phyloP scores from a whole-genome alignment of 1,140 invertebrate genomes.

The Protaetia brevitarsis region DNA sequence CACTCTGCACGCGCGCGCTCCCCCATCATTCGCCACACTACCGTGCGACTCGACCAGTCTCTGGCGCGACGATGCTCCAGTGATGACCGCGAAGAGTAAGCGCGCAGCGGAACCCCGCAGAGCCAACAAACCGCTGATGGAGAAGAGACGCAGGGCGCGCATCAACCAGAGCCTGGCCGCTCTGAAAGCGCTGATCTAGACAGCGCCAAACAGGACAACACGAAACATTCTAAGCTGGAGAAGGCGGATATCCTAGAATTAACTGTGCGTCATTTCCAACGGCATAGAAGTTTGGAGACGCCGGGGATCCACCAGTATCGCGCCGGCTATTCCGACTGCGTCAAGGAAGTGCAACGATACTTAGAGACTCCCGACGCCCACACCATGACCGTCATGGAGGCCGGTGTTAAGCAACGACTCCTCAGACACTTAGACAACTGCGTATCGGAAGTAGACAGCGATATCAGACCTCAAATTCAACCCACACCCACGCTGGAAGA shows the following conservation, averaged over 20 bases:
- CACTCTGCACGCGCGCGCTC: constrained; percentile 20
- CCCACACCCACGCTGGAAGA: constrained; percentile 26
- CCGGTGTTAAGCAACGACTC: constrained; percentile 64
- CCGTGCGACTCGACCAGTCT: no score
- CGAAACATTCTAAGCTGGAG: constrained; percentile 77
- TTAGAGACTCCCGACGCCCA: constrained; percentile 65
- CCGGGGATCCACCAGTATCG: constrained; percentile 58
- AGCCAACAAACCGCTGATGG: constrained; percentile 89
- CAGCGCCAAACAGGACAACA: constrained; percentile 63
- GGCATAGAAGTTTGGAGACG: constrained; percentile 64
- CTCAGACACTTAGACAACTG: constrained; percentile 69
- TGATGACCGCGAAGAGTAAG: constrained; percentile 47
- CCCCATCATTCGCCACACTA: no score
- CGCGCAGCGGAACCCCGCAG: constrained; percentile 48
- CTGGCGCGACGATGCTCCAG: constrained; percentile 33
- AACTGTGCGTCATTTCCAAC: constrained; percentile 82
- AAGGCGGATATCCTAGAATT: constrained; percentile 93
- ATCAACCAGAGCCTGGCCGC: constrained; percentile 87
- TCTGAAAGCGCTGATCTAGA: constrained; percentile 80
- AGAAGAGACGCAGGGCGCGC: constrained; percentile 80
- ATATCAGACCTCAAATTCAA: constrained; percentile 50
- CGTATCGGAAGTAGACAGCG: constrained; percentile 65
- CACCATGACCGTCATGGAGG: constrained; percentile 61
- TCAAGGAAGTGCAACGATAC: constrained; percentile 67
- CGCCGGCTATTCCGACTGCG: constrained; percentile 79